A percentile compares a stretch with the other conserved stretches of the same genome.
phyloP scores from a whole-genome alignment of 1,140 invertebrate genomes.

The Drosophila oshimai region DNA sequence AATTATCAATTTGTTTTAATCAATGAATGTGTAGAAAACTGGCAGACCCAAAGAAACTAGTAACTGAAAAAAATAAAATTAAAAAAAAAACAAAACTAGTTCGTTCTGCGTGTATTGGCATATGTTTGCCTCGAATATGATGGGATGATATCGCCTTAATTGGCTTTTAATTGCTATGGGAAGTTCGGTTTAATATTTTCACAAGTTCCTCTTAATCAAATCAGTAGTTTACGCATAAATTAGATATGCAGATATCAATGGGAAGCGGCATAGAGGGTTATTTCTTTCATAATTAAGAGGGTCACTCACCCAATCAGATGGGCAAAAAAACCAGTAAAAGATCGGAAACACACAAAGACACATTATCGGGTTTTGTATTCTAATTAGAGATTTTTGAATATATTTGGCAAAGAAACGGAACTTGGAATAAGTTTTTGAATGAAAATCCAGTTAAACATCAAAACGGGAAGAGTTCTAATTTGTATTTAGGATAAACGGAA shows the following conservation, averaged over 20 bases:
- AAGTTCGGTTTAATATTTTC: conserved; percentile 75
- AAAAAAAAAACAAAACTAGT: conserved; percentile 18
- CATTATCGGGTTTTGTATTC: conserved; percentile 2
- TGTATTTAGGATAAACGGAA: conserved; percentile 3
- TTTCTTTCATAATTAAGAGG: background rate
- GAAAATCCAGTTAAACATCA: background rate
- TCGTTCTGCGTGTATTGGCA: conserved; percentile 30
- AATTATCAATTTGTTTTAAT: conserved; percentile 70
- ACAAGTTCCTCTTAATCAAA: conserved; percentile 53
- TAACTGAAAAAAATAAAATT: background rate
- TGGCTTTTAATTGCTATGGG: conserved; percentile 71
- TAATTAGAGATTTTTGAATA: background rate
- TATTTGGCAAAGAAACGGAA: conserved; percentile 19
- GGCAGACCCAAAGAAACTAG: background rate
- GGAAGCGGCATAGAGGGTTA: conserved; percentile 35
- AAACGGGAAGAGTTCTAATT: background rate
- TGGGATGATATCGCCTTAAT: conserved; percentile 41
- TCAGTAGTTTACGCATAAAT: conserved; percentile 36
- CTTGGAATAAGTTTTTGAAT: background rate
- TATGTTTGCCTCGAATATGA: conserved; percentile 11
- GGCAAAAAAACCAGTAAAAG: background rate
- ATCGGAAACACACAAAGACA: conserved; percentile 26
- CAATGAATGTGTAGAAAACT: conserved; percentile 56
- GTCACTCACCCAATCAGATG: conserved; percentile 34
- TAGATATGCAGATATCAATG: conserved; percentile 45